These are phyloP conservation scores for Agrypnus murinus DNA, from an alignment of 2,888 invertebrate genomes.

Conservation along the genomic window DNA sequence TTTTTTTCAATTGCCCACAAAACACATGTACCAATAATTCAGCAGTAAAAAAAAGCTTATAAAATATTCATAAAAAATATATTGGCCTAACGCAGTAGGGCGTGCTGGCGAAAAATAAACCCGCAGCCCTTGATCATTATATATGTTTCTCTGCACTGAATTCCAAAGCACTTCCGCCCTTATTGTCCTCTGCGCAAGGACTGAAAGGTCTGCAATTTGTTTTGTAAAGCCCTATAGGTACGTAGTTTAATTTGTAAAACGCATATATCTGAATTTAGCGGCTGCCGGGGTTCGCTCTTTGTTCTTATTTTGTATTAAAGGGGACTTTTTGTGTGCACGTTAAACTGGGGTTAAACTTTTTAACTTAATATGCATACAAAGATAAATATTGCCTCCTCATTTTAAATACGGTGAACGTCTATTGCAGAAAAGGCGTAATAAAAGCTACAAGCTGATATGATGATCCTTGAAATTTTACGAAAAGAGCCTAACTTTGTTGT, in stretches of 20 bases:
- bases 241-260: conserved; percentile 49
- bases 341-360: conserved; percentile 30
- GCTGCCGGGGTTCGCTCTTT: conserved; percentile 32
- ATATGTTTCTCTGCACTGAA: conserved; percentile 32
- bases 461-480: background rate
- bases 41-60: conserved; percentile 17
- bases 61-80: conserved; percentile 30
- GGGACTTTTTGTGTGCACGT: conserved; percentile 16
- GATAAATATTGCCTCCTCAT: conserved; percentile 11
- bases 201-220: conserved; percentile 38
- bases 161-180: conserved; percentile 32
- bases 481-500: background rate
- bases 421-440: background rate
- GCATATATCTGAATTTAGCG: conserved; percentile 49
- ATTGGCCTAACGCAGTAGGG: conserved; percentile 18
- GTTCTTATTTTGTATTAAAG: conserved; percentile 27
- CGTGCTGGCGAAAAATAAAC: conserved; percentile 41
- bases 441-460: background rate
- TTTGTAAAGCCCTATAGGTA: conserved; percentile 47
- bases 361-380: conserved; percentile 24
- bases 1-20: background rate
- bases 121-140: conserved; percentile 40
- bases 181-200: conserved; percentile 31
- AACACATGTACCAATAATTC: conserved; percentile 19
- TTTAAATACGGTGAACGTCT: background rate